These are phyloP conservation scores for Morelia viridis DNA, from an alignment of 2,797 vertebrate species.

Conservation along the genomic window DNA sequence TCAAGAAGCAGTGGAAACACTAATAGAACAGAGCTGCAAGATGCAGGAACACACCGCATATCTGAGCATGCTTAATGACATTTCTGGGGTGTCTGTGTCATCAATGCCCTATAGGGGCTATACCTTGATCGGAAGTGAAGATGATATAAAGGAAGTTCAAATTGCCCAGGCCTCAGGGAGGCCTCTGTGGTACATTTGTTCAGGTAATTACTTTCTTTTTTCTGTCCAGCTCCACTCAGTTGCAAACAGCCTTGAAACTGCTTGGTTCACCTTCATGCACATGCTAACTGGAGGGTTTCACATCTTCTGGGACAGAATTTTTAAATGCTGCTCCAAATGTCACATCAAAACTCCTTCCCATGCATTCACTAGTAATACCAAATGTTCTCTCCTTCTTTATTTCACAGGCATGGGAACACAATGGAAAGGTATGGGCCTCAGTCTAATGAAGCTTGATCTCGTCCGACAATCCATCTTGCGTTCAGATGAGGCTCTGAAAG, in stretches of 20 bases:
- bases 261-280: neutral
- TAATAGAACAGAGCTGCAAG: conserved; percentile 79
- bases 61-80: conserved; percentile 82
- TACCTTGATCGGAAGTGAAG: conserved; percentile 78
- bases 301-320: neutral
- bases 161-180: conserved; percentile 73
- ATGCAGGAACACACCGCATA: conserved; percentile 73
- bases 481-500: conserved; percentile 83
- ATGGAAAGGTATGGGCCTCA: conserved; percentile 92
- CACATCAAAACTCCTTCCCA: neutral
- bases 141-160: conserved; percentile 77
- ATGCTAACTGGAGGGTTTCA: neutral
- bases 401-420: conserved; percentile 93
- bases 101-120: conserved; percentile 91
- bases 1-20: conserved; percentile 74
- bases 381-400: neutral
- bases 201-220: conserved; percentile 76
- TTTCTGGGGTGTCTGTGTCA: conserved; percentile 73
- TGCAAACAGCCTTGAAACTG: neutral
- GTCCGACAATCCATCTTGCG: conserved; percentile 87
- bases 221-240: neutral
- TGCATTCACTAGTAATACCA: neutral
- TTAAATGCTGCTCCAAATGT: neutral
- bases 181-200: conserved; percentile 94
- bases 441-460: conserved; percentile 86